Evolutionary conservation across 1,140 invertebrate species (phyloP).

Genomic region (Solenopsis fugax): DNA sequence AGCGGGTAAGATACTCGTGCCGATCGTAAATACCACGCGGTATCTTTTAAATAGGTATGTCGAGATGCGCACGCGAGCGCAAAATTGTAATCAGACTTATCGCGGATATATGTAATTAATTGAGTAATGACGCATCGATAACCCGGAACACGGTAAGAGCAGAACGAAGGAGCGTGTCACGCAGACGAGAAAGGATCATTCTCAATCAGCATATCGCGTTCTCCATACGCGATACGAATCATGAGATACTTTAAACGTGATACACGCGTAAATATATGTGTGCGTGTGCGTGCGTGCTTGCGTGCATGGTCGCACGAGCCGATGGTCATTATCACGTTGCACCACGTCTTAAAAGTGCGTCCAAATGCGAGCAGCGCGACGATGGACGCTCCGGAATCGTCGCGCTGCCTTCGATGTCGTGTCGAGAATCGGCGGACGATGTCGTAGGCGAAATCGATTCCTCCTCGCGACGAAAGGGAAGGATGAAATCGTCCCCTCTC

Average conservation of each 20-base stretch:
- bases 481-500: slow-evolving; percentile 43
- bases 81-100: slow-evolving; percentile 42
- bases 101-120: slow-evolving; percentile 32
- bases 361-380: slow-evolving; percentile 51
- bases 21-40: slow-evolving; percentile 39
- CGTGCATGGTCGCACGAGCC: slow-evolving; percentile 52
- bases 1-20: slow-evolving; percentile 3
- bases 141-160: slow-evolving; percentile 14
- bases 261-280: slow-evolving; percentile 18
- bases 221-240: neutral
- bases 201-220: neutral
- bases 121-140: slow-evolving; percentile 24
- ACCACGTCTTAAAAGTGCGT: slow-evolving; percentile 63
- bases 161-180: neutral
- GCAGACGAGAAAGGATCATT: neutral
- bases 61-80: neutral
- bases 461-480: neutral
- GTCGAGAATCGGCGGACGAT: slow-evolving; percentile 29
- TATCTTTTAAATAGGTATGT: slow-evolving; percentile 29
- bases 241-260: slow-evolving; percentile 13
- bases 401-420: slow-evolving; percentile 49
- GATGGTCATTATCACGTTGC: slow-evolving; percentile 32
- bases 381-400: slow-evolving; percentile 6
- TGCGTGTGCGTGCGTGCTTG: slow-evolving; percentile 9
- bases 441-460: slow-evolving; percentile 75